Conservation (phyloP, 2,888 invertebrate genomes). For the Entomobrya multifasciata region DNA sequence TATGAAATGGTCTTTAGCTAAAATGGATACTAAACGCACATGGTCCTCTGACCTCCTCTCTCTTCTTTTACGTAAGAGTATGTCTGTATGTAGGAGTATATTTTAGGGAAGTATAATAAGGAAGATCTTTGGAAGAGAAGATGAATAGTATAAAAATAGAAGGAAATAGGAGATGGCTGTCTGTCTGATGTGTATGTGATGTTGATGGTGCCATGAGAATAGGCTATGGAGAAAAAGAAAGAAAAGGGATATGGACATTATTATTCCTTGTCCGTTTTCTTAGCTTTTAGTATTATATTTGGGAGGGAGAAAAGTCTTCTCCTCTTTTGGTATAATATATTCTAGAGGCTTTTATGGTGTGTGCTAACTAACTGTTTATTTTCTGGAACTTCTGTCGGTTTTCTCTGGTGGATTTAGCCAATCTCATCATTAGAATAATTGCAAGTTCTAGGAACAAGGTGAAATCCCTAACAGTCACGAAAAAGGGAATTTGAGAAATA, state of each 20-base stretch:
- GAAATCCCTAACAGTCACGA: background rate
- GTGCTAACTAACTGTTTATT: background rate
- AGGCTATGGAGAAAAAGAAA: background rate
- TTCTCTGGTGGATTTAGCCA: background rate
- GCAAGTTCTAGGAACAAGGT: background rate
- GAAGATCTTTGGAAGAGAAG: background rate
- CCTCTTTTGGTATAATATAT: background rate
- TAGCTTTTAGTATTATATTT: conserved; percentile 25
- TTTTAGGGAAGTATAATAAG: too few relatives aligned
- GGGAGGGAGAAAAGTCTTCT: background rate
- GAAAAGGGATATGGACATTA: conserved; percentile 9
- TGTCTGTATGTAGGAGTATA: too few relatives aligned
- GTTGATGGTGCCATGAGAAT: conserved; percentile 28
- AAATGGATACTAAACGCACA: conserved; percentile 64
- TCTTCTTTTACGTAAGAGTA: too few relatives aligned
- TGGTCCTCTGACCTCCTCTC: background rate
- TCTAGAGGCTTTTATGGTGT: background rate
- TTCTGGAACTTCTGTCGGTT: background rate
- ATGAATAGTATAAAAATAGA: conserved; percentile 11
- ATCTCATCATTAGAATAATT: conserved; percentile 29
- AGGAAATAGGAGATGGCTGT: conserved; percentile 25
- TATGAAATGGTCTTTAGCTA: conserved; percentile 69
- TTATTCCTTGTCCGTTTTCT: conserved; percentile 16
- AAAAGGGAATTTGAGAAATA: background rate
- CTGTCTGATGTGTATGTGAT: conserved; percentile 10